phyloP scores from a whole-genome alignment of 2,113 vertebrate genomes.

The Rhabdomys dilectus region DNA sequence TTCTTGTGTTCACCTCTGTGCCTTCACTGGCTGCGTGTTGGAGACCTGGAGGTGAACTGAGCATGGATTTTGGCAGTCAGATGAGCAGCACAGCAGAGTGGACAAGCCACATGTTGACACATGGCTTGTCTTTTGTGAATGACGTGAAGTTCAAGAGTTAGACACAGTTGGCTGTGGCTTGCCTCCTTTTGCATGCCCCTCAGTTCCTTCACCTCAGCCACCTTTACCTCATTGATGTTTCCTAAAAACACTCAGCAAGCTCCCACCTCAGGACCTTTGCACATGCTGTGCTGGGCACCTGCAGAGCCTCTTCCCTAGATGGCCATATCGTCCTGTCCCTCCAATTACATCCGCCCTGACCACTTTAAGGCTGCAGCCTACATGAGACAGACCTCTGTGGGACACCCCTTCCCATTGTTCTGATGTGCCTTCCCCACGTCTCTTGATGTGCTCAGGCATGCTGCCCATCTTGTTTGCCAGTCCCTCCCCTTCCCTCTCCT shows the following conservation, averaged over 20 bases:
- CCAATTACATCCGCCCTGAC: background rate
- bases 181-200: no score
- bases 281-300: background rate
- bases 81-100: background rate
- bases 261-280: background rate
- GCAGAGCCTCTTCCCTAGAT: background rate
- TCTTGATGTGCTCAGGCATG: background rate
- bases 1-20: background rate
- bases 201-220: background rate
- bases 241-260: background rate
- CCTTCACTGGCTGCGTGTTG: background rate
- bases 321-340: background rate
- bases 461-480: no score
- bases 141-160: background rate
- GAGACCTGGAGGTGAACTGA: background rate
- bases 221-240: background rate
- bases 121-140: background rate
- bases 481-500: background rate
- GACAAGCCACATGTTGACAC: background rate
- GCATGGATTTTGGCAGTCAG: background rate
- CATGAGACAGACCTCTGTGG: no score
- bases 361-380: background rate
- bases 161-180: fast-evolving
- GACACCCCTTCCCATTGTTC: background rate
- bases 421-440: background rate